Conservation (phyloP, 2,113 vertebrate species). For the Marmota monax region DNA sequence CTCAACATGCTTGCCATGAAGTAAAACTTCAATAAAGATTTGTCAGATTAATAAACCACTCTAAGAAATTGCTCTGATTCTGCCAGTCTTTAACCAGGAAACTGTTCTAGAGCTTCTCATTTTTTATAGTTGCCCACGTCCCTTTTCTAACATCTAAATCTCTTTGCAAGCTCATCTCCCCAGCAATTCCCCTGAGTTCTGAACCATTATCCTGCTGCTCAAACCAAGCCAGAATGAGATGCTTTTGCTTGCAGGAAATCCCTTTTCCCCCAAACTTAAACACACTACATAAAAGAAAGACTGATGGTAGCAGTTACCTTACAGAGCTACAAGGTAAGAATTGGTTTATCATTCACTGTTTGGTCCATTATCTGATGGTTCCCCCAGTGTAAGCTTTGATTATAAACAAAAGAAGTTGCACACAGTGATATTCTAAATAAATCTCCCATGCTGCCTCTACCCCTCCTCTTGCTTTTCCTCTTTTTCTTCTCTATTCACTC, state of each 20-base stretch:
- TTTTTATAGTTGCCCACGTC: not conserved
- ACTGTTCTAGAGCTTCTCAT: not conserved
- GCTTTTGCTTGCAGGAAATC: not conserved
- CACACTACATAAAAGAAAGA: not conserved
- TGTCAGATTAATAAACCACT: slow-evolving; percentile 70
- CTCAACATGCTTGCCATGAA: not conserved
- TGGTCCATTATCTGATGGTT: not conserved
- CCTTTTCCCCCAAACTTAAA: not conserved
- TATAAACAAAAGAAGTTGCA: not conserved
- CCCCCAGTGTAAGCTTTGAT: not conserved
- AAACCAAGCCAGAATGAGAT: not conserved
- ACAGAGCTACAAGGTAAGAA: not conserved
- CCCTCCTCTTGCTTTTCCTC: not conserved
- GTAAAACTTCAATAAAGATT: slow-evolving; percentile 61
- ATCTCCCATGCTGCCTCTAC: not conserved
- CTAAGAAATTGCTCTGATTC: slow-evolving; percentile 67
- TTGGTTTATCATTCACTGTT: not conserved
- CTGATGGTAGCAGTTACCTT: not conserved
- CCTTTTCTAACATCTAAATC: not conserved
- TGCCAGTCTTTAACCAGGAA: not conserved
- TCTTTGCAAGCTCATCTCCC: not conserved
- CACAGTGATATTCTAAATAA: not conserved
- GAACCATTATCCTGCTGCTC: not conserved
- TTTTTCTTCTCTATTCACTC: not conserved
- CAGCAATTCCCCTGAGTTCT: not conserved